These are phyloP conservation scores for Nestor notabilis DNA, from an alignment of 2,113 vertebrate genomes.

Conservation along the genomic window DNA sequence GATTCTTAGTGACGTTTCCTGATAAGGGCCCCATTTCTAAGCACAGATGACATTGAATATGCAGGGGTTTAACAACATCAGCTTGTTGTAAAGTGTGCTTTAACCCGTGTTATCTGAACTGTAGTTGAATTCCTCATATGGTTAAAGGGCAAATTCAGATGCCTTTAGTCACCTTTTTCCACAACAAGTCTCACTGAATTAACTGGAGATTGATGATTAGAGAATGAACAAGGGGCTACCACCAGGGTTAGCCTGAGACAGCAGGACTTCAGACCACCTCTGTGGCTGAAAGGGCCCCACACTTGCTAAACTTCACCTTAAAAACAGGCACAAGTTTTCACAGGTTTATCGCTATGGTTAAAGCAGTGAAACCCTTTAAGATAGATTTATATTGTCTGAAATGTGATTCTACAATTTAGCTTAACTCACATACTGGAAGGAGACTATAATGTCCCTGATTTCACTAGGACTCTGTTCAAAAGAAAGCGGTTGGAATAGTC, in stretches of 20 bases:
- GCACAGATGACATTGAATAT: background rate
- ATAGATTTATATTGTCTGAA: background rate
- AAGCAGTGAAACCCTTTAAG: background rate
- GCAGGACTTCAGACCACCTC: background rate
- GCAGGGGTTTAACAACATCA: background rate
- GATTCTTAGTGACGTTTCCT: background rate
- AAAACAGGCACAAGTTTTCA: background rate
- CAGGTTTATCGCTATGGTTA: background rate
- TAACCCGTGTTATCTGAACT: constrained; percentile 6
- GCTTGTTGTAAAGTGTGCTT: constrained; percentile 2
- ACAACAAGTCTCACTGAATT: background rate
- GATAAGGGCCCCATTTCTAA: constrained; percentile 31
- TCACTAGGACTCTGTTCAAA: background rate
- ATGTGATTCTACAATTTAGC: background rate
- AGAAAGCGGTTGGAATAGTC: background rate
- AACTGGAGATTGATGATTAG: background rate
- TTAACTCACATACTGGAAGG: background rate
- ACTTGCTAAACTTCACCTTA: background rate
- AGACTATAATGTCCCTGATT: background rate
- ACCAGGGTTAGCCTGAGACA: background rate
- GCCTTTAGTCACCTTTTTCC: constrained; percentile 45
- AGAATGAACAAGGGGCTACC: background rate
- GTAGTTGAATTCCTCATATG: background rate
- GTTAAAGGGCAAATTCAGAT: constrained; percentile 41
- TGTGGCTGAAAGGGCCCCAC: background rate